Evolutionary conservation across 2,888 invertebrate genomes (phyloP).

Genomic region (Parnassius smintheus): DNA sequence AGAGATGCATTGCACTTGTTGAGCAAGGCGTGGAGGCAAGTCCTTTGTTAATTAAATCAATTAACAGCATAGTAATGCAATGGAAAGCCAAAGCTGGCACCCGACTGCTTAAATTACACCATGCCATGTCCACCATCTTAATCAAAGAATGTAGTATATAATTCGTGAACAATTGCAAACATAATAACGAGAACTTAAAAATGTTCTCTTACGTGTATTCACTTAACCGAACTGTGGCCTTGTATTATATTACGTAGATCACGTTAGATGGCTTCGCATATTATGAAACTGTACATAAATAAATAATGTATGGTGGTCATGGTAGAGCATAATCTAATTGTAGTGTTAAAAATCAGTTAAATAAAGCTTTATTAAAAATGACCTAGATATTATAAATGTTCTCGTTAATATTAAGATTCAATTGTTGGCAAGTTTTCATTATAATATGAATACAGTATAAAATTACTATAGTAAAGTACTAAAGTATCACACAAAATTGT

Average conservation of each 20-base stretch:
- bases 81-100: constrained; percentile 4
- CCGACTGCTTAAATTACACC: too few species aligned
- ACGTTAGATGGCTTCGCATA: constrained; percentile 9
- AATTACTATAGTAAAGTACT: too few species aligned
- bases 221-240: neutral
- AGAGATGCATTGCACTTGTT: constrained; percentile 1
- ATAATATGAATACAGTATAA: neutral
- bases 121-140: neutral
- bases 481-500: too few species aligned
- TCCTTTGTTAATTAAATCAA: neutral
- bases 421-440: constrained; percentile 1
- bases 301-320: neutral
- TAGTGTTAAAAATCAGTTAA: too few species aligned
- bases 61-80: neutral
- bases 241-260: constrained; percentile 4
- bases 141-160: too few species aligned
- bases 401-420: constrained; percentile 1
- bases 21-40: neutral
- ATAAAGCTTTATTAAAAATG: too few species aligned
- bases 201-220: too few species aligned
- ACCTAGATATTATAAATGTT: too few species aligned
- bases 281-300: constrained; percentile 3
- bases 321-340: too few species aligned
- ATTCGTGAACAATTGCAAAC: too few species aligned
- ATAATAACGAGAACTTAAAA: too few species aligned